Evolutionary conservation across 1,140 invertebrate genomes (phyloP).

Genomic region (Teleopsis dalmanni): DNA sequence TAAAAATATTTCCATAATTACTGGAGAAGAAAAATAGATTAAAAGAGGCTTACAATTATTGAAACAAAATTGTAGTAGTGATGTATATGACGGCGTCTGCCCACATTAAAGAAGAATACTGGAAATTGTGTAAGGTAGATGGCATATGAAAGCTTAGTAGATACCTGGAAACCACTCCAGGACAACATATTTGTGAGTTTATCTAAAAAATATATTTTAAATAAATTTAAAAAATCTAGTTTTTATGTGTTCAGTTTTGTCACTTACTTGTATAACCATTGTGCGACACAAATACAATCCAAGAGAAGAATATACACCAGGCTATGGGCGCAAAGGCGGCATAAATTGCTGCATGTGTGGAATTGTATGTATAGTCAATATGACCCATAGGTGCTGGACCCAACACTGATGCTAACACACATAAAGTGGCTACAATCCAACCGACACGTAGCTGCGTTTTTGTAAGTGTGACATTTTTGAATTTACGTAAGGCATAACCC

Average conservation of each 20-base stretch:
- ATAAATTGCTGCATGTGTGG: slow-evolving; percentile 58
- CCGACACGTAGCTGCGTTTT: slow-evolving; percentile 49
- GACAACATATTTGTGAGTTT: slow-evolving; percentile 48
- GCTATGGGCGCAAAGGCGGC: slow-evolving; percentile 64
- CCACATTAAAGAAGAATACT: slow-evolving; percentile 60
- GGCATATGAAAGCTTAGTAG: slow-evolving; percentile 57
- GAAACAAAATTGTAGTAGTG: slow-evolving; percentile 52
- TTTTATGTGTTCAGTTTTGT: not conserved
- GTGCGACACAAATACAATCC: slow-evolving; percentile 57
- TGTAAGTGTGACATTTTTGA: slow-evolving; percentile 35
- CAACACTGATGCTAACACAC: slow-evolving; percentile 51
- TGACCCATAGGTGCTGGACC: slow-evolving; percentile 59
- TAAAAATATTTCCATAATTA: not conserved
- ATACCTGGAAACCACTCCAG: slow-evolving; percentile 56
- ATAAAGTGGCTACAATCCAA: slow-evolving; percentile 47
- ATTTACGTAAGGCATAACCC: slow-evolving; percentile 53
- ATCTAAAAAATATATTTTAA: slow-evolving; percentile 38
- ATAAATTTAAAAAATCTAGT: slow-evolving; percentile 3
- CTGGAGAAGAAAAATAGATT: not conserved
- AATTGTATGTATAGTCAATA: slow-evolving; percentile 58
- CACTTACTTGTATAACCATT: slow-evolving; percentile 53
- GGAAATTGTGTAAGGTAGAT: slow-evolving; percentile 62
- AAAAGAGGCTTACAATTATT: slow-evolving; percentile 44
- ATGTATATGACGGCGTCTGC: slow-evolving; percentile 48
- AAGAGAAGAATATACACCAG: slow-evolving; percentile 60